Evolutionary conservation across 2,113 vertebrate species (phyloP), one percentile per base, ranked within the genome.

Genomic region (Nothobranchius kuhntae): DNA sequence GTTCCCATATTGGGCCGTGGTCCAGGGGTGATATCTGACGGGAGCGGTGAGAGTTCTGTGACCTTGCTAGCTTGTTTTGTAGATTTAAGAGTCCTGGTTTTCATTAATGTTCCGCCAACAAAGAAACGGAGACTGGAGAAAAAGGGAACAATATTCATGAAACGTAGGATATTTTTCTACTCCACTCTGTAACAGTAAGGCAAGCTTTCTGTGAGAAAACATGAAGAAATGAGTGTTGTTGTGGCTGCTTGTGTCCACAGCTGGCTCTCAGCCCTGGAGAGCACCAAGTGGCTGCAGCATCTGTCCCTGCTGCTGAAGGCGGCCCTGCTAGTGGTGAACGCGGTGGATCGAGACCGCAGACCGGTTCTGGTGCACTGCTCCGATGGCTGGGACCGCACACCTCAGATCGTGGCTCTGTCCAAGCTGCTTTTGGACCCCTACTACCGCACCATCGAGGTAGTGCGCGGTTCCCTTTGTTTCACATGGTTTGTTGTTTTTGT

Each of bases 211-310:
- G 30, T 30, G 30, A 30, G 30, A 4, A 30, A 30, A 30, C 30
- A 30, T 30, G 30, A 30, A 3, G 30, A 4, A 30, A 30, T 21
- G 30, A 30, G 30, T 30, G 30, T 30, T 4, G 1, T 30, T 40
- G 38, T 40, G 6, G 38, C 38, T 40, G 38, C 47, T 24, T 36
- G 3, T 68, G 13, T 74, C 35, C 77, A 9, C 61, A 99, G 98
- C 89, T 99, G 98, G 98, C 92, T 99, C 24, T 99, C 98, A 38
- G 95, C 97, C 64, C 92, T 99, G 79, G 98, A 99, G 88, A 93
- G 96, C 81, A 99, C 98, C 74, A 96, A 96, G 66, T 99, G 97
- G 97, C 94, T 99, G 78, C 98, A 99, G 90, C 97, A 99, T 80
- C 86, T 99, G 12, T 98, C 98, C 3, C 89, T 98, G 90, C 92